Evolutionary conservation across 2,888 invertebrate genomes (phyloP).

Genomic region (Sminthurides aquaticus): DNA sequence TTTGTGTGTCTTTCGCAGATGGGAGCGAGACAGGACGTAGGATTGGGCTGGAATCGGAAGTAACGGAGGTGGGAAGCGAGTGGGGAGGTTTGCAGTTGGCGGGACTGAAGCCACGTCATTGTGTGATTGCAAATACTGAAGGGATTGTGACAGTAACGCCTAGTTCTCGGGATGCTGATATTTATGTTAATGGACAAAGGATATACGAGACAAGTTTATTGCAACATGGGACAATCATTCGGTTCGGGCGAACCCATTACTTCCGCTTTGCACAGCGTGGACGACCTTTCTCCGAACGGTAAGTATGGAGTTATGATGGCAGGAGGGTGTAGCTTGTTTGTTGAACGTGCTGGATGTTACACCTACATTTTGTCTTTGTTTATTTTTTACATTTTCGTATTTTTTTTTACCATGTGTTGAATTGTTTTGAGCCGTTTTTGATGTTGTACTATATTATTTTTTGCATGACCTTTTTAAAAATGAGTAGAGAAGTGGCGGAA

Average conservation of each 20-base stretch:
- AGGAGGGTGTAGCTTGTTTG: neutral
- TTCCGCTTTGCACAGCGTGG: conserved; percentile 49
- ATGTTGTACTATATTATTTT: conserved; percentile 9
- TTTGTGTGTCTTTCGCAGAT: too few species aligned
- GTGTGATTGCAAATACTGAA: conserved; percentile 82
- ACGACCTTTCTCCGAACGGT: conserved; percentile 41
- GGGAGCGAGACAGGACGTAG: conserved; percentile 51
- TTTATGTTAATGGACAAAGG: conserved; percentile 87
- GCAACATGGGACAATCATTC: conserved; percentile 53
- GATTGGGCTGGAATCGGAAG: conserved; percentile 53
- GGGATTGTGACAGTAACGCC: conserved; percentile 91
- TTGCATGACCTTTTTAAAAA: conserved; percentile 4
- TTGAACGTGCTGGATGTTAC: too few species aligned
- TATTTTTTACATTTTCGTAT: conserved; percentile 7
- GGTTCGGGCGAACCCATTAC: conserved; percentile 51
- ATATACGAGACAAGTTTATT: conserved; percentile 87
- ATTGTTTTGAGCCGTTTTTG: neutral
- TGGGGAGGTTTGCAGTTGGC: conserved; percentile 49
- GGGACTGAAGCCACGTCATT: conserved; percentile 62
- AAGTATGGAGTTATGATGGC: conserved; percentile 7
- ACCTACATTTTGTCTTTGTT: conserved; percentile 14
- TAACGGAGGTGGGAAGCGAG: conserved; percentile 69
- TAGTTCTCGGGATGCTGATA: conserved; percentile 77
- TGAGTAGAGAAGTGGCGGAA: conserved; percentile 8
- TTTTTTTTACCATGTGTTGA: neutral